phyloP scores from a whole-genome alignment of 1,140 invertebrate species.

The Drosophila aff. region DNA sequence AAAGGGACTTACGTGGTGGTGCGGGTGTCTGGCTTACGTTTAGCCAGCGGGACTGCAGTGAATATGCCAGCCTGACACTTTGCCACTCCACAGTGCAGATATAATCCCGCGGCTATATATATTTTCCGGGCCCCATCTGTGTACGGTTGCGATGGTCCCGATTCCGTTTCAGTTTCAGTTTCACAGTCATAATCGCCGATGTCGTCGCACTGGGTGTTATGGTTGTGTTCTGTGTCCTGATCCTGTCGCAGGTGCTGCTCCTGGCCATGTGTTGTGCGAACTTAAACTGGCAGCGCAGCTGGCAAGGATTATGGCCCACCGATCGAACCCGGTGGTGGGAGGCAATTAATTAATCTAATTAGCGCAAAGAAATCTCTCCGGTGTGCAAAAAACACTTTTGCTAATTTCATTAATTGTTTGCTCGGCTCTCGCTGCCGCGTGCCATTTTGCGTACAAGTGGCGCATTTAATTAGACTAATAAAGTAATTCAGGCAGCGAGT shows the following conservation, averaged over 20 bases:
- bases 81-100: slow-evolving; percentile 52
- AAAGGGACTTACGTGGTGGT: slow-evolving; percentile 45
- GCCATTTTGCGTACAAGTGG: slow-evolving; percentile 71
- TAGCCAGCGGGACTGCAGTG: slow-evolving; percentile 41
- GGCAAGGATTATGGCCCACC: slow-evolving; percentile 22
- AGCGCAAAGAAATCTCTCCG: slow-evolving; percentile 20
- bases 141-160: slow-evolving; percentile 9
- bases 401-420: slow-evolving; percentile 81
- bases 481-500: slow-evolving; percentile 71
- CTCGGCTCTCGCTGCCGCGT: slow-evolving; percentile 36
- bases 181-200: slow-evolving; percentile 55
- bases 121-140: slow-evolving; percentile 34
- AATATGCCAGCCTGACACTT: slow-evolving; percentile 59
- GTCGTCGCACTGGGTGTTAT: slow-evolving; percentile 45
- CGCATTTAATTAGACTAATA: slow-evolving; percentile 81
- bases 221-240: slow-evolving; percentile 22
- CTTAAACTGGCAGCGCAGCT: slow-evolving; percentile 30
- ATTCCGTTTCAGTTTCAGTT: slow-evolving; percentile 42
- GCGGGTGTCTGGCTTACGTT: slow-evolving; percentile 50
- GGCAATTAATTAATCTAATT: slow-evolving; percentile 55
- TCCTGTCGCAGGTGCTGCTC: slow-evolving; percentile 20
- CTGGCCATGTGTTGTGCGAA: slow-evolving; percentile 13
- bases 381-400: slow-evolving; percentile 48
- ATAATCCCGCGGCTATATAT: slow-evolving; percentile 60
- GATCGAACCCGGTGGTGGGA: slow-evolving; percentile 8